Conservation (phyloP, 2,113 vertebrate genomes). For the Lota lota region DNA sequence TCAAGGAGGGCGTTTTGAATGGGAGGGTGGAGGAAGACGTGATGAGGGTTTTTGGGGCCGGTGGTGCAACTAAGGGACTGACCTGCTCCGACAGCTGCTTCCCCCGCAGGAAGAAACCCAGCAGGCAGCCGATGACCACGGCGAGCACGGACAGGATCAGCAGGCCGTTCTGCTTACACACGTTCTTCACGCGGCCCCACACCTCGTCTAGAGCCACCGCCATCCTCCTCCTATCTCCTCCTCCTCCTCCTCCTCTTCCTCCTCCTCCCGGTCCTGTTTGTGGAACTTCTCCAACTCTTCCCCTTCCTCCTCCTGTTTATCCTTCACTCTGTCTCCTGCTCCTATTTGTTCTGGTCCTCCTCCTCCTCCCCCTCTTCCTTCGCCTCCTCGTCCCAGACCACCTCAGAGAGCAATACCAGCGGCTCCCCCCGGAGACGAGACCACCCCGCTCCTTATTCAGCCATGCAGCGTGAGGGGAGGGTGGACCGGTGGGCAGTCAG, state of each 20-base stretch:
- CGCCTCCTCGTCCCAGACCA: slow-evolving; percentile 24
- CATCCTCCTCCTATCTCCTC: slow-evolving; percentile 69
- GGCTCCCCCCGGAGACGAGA: slow-evolving; percentile 17
- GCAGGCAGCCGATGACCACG: slow-evolving; percentile 92
- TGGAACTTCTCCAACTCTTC: too few species aligned
- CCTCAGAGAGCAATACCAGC: slow-evolving; percentile 37
- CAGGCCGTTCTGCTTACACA: slow-evolving; percentile 91
- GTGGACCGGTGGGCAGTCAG: too few species aligned
- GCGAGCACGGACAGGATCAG: slow-evolving; percentile 95
- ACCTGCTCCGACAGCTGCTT: slow-evolving; percentile 93
- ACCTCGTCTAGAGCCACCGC: slow-evolving; percentile 79
- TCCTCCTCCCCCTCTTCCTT: slow-evolving; percentile 35
- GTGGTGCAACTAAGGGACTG: slow-evolving; percentile 46
- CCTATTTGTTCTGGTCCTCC: too few species aligned
- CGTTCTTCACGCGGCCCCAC: slow-evolving; percentile 84
- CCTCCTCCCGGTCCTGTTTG: background rate
- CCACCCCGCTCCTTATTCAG: slow-evolving; percentile 41
- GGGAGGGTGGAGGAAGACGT: background rate
- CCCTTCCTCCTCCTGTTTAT: too few species aligned
- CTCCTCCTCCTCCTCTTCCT: slow-evolving; percentile 44
- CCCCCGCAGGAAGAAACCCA: slow-evolving; percentile 94
- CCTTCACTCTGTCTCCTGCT: too few species aligned
- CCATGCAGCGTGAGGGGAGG: slow-evolving; percentile 51
- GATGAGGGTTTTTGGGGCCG: too few species aligned
- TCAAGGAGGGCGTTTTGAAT: too few species aligned